A percentile compares a stretch with the other conserved stretches of the same genome.
phyloP scores from a whole-genome alignment of 37 sponge, comb jelly and placozoan genomes.

The Spongilla lacustris region DNA sequence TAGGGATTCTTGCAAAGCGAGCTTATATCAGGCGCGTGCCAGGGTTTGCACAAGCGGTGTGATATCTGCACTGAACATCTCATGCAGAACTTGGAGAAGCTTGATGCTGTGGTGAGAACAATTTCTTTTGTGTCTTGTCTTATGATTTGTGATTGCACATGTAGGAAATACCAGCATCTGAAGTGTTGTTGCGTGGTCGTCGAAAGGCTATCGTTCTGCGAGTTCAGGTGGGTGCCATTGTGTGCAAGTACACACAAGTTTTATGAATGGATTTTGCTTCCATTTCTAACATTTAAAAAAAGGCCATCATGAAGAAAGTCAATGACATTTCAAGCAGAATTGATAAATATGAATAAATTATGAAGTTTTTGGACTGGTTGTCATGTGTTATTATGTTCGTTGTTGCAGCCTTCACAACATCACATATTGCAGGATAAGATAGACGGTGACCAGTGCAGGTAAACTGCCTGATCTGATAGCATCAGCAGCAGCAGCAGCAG shows the following conservation, averaged over 20 bases:
- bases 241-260: too few species aligned
- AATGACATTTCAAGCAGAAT: background rate
- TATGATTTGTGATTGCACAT: background rate
- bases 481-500: background rate
- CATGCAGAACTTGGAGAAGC: slow-evolving; percentile 46
- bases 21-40: slow-evolving; percentile 28
- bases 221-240: background rate
- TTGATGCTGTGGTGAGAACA: slow-evolving; percentile 34
- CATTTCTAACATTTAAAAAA: too few species aligned
- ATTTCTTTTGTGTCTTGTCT: background rate
- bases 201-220: background rate
- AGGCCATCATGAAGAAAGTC: background rate
- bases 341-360: background rate
- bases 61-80: slow-evolving; percentile 31
- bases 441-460: background rate
- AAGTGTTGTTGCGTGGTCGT: background rate
- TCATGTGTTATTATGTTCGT: background rate
- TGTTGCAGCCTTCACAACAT: background rate
- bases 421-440: background rate
- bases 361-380: background rate
- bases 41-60: slow-evolving; percentile 45
- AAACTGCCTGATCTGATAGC: background rate
- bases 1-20: slow-evolving; percentile 55
- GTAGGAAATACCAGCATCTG: background rate
- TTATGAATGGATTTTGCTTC: too few species aligned